These are phyloP conservation scores for Leguminivora glycinivorella DNA, from an alignment of 1,140 invertebrate genomes.

Conservation along the genomic window DNA sequence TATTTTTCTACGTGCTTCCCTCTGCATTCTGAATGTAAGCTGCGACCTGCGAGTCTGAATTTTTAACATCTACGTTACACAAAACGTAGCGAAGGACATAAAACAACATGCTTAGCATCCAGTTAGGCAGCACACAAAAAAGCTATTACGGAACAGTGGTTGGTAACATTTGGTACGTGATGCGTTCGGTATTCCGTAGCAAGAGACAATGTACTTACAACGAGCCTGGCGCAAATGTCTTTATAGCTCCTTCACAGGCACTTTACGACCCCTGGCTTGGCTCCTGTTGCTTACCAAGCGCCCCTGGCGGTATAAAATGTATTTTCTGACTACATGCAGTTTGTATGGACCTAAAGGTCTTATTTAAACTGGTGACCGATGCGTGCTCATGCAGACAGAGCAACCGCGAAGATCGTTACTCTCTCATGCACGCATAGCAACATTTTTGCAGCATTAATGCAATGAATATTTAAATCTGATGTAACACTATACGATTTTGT, in stretches of 20 bases:
- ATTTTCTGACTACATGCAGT: neutral
- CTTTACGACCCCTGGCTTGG: conserved; percentile 4
- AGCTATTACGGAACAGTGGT: conserved; percentile 21
- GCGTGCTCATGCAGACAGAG: neutral
- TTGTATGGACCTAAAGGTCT: neutral
- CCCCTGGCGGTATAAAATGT: neutral
- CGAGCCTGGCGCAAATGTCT: conserved; percentile 21
- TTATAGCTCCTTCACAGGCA: conserved; percentile 20
- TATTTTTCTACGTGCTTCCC: neutral
- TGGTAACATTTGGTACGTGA: conserved; percentile 25
- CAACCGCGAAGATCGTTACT: neutral
- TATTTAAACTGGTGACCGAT: neutral
- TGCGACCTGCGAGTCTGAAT: neutral
- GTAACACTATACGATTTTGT: conserved; percentile 31
- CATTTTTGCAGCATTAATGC: conserved; percentile 21
- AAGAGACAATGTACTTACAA: conserved; percentile 17
- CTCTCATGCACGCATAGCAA: neutral
- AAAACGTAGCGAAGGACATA: conserved; percentile 2
- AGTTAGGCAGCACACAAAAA: conserved; percentile 19
- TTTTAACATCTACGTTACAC: conserved; percentile 1
- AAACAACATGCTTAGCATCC: conserved; percentile 17
- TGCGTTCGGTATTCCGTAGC: conserved; percentile 20
- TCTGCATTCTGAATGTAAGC: neutral
- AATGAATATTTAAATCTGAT: conserved; percentile 33
- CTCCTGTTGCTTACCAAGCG: neutral